Conservation (phyloP, 2,113 vertebrate genomes). For the Campylomormyrus tamandua region DNA sequence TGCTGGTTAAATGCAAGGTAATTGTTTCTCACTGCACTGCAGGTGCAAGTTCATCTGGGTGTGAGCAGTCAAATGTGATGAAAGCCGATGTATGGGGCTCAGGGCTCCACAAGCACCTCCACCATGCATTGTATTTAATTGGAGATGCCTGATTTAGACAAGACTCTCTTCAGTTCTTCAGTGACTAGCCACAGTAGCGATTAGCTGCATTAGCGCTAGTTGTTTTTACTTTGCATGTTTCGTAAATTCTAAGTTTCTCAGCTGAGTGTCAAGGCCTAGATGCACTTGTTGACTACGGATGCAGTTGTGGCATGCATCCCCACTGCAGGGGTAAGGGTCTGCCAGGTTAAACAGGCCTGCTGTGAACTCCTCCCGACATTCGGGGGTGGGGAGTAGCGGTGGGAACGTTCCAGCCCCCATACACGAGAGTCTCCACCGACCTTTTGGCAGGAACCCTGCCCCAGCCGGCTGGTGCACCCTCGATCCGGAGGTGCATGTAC, state of each 20-base stretch:
- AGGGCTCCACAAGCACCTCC: background rate
- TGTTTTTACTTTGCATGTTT: background rate
- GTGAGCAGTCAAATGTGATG: background rate
- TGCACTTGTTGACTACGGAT: background rate
- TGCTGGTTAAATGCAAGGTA: background rate
- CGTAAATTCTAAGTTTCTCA: background rate
- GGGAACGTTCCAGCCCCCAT: background rate
- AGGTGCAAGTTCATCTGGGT: background rate
- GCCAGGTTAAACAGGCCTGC: background rate
- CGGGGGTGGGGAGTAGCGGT: background rate
- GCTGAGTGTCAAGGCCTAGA: background rate
- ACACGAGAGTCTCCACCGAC: background rate
- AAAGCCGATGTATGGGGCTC: background rate
- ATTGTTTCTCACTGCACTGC: background rate
- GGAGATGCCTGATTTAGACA: background rate
- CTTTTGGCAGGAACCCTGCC: background rate
- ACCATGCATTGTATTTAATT: background rate
- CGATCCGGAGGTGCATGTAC: background rate
- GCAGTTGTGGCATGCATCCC: background rate
- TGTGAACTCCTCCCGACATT: background rate
- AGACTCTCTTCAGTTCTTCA: background rate
- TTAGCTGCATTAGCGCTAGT: background rate
- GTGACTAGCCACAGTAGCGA: background rate
- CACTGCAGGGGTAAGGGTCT: background rate
- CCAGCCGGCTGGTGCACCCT: background rate